Evolutionary conservation across 2,888 invertebrate genomes (phyloP).

Genomic region (Cancer borealis): DNA sequence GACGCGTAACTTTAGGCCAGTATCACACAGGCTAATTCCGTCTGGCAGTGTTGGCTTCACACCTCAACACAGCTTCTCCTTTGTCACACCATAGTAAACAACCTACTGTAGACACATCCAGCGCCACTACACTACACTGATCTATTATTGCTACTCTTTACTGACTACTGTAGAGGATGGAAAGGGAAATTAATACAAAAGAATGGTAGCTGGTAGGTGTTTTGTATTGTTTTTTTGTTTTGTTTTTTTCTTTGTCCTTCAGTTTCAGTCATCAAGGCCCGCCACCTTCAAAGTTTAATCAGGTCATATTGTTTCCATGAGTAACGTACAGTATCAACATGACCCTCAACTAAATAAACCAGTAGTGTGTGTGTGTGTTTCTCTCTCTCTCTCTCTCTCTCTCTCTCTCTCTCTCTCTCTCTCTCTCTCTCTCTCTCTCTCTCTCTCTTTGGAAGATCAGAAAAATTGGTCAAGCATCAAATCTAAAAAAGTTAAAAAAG

Average conservation of each 20-base stretch:
- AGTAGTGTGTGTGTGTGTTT: background rate
- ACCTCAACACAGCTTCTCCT: background rate
- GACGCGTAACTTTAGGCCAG: constrained; percentile 23
- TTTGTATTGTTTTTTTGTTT: background rate
- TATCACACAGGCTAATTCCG: constrained; percentile 14
- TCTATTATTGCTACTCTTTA: background rate
- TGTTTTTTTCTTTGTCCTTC: background rate
- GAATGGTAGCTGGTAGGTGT: background rate
- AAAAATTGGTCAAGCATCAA: background rate
- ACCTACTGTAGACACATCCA: background rate
- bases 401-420: background rate
- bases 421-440: background rate
- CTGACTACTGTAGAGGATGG: background rate
- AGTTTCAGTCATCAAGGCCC: background rate
- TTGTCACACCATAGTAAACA: background rate
- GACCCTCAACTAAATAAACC: background rate
- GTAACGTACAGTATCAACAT: background rate
- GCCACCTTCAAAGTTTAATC: background rate
- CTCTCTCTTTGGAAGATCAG: background rate
- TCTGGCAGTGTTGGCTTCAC: constrained; percentile 22
- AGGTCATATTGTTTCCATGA: background rate
- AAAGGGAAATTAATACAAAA: background rate
- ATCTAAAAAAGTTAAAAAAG: too few species aligned
- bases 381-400: background rate
- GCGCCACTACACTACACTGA: background rate